These are phyloP conservation scores for Agonum fuliginosum DNA, from an alignment of 2,888 invertebrate species.

Conservation along the genomic window DNA sequence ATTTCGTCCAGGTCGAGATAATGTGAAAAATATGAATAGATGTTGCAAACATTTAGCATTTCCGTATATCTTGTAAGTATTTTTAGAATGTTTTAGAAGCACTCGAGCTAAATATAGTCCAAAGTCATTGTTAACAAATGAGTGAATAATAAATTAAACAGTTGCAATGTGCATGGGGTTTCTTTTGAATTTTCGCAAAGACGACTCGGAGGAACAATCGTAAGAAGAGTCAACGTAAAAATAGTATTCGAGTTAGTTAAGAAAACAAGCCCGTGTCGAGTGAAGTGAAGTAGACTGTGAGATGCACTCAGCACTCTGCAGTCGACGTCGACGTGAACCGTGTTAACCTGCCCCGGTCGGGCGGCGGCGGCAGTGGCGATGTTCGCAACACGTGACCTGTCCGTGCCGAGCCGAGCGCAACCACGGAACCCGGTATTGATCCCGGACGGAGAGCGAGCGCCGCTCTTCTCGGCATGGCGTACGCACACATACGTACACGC, in stretches of 20 bases:
- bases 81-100: neutral
- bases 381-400: constrained; percentile 53
- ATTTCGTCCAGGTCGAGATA: no score
- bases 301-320: constrained; percentile 8
- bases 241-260: constrained; percentile 17
- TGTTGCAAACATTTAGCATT: no score
- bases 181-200: neutral
- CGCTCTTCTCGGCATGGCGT: constrained; percentile 20
- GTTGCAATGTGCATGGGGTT: neutral
- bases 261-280: constrained; percentile 2
- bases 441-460: constrained; percentile 45
- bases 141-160: constrained; percentile 10
- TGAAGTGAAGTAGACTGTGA: neutral
- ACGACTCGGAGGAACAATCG: neutral
- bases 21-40: no score
- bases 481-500: constrained; percentile 37
- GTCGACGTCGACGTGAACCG: constrained; percentile 35
- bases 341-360: constrained; percentile 55
- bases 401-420: constrained; percentile 58
- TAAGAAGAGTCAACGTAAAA: constrained; percentile 5
- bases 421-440: constrained; percentile 59
- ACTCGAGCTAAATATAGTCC: neutral
- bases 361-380: constrained; percentile 33
- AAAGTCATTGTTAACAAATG: neutral
- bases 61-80: neutral